Evolutionary conservation across 1,140 invertebrate species (phyloP).

Genomic region (Pteromalus puparum): DNA sequence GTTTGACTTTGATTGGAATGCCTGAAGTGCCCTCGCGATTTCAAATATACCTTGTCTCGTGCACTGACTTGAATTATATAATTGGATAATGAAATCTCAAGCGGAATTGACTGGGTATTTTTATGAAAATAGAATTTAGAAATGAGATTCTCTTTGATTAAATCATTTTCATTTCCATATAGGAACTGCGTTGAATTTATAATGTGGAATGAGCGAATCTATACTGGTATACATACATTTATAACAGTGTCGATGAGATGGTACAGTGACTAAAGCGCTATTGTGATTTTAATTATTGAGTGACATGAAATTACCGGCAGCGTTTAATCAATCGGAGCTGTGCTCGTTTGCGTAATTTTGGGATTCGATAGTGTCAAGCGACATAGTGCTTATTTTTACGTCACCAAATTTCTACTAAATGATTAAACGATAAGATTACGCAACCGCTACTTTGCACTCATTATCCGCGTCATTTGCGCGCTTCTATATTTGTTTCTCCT

Average conservation of each 20-base stretch:
- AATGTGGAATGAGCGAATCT: neutral
- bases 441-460: too few relatives aligned
- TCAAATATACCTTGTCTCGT: too few relatives aligned
- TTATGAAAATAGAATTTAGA: neutral
- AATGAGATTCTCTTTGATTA: neutral
- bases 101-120: too few relatives aligned
- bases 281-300: slow-evolving; percentile 30
- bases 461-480: too few relatives aligned
- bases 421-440: too few relatives aligned
- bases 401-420: neutral
- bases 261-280: neutral
- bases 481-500: too few relatives aligned
- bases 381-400: neutral
- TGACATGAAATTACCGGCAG: slow-evolving; percentile 10
- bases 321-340: neutral
- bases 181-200: neutral
- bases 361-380: neutral
- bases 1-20: neutral
- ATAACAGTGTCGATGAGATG: neutral
- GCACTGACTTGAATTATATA: too few relatives aligned
- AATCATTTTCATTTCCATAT: neutral
- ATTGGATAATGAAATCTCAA: too few relatives aligned
- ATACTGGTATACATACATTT: neutral
- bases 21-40: too few relatives aligned
- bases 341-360: slow-evolving; percentile 3